Percentiles rank a stretch among this genome's conserved stretches.
Evolutionary conservation across 2,797 vertebrate genomes (phyloP).

Genomic region (Megaceryle alcyon): DNA sequence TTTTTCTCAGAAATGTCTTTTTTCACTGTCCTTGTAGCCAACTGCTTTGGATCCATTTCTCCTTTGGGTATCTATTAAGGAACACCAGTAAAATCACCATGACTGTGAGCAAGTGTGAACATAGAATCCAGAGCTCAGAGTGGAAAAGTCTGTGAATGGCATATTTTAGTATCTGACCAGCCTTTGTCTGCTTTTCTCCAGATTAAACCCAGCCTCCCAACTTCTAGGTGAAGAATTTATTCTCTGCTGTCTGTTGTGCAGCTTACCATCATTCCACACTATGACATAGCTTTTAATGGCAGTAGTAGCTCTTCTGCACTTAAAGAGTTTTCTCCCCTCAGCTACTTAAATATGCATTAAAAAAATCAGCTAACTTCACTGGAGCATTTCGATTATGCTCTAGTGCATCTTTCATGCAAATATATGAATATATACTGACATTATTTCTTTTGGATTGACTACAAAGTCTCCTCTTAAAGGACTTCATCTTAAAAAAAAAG

Average conservation of each 20-base stretch:
- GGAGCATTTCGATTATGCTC: not conserved
- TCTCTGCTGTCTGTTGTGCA: not conserved
- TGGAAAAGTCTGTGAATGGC: not conserved
- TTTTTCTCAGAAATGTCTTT: conserved; percentile 51
- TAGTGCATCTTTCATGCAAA: not conserved
- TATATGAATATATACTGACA: not conserved
- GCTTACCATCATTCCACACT: not conserved
- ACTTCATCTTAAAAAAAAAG: not conserved
- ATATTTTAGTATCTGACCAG: not conserved
- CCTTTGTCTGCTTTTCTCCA: not conserved
- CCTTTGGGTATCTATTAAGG: conserved; percentile 58
- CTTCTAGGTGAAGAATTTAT: not conserved
- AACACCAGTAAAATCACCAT: not conserved
- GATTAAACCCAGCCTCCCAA: not conserved
- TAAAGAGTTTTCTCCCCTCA: not conserved
- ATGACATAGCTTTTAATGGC: not conserved
- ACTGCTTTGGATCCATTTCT: conserved; percentile 28
- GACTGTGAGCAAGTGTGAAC: not conserved
- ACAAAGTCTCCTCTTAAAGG: not conserved
- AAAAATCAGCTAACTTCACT: not conserved
- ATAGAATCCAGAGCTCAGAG: not conserved
- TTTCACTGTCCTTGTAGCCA: conserved; percentile 56
- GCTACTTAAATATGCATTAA: not conserved
- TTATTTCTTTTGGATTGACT: not conserved
- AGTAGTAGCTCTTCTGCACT: not conserved